Percentiles rank a stretch among this genome's conserved stretches.
phyloP scores from a whole-genome alignment of 2,113 vertebrate species.

The Paracanthobrama guichenoti region DNA sequence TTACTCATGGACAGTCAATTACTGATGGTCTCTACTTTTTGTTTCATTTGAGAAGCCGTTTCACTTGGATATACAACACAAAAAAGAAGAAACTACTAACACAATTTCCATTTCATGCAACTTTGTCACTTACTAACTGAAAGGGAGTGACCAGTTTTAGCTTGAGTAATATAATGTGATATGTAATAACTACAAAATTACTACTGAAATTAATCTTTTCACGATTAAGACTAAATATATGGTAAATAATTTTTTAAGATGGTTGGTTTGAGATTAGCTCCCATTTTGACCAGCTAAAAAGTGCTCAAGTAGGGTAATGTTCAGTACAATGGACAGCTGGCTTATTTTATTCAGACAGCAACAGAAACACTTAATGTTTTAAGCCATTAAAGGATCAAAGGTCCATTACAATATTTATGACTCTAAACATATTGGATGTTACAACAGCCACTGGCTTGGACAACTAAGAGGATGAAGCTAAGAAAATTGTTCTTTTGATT shows the following conservation, averaged over 20 bases:
- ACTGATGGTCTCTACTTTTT: neutral
- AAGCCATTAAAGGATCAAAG: neutral
- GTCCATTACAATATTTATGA: neutral
- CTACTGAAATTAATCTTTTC: neutral
- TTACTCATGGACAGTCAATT: neutral
- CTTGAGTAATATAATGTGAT: neutral
- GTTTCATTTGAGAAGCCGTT: neutral
- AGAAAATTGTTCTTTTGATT: slow-evolving; percentile 7
- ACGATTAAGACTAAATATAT: neutral
- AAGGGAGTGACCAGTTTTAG: neutral
- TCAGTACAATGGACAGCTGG: neutral
- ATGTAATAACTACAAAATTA: neutral
- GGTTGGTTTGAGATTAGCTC: neutral
- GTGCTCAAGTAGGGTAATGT: neutral
- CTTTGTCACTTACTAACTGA: neutral
- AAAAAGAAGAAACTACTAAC: neutral
- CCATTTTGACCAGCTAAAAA: neutral
- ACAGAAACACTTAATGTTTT: neutral
- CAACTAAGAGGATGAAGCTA: neutral
- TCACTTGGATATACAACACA: neutral
- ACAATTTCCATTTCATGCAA: neutral
- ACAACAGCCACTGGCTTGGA: neutral
- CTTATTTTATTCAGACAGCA: neutral
- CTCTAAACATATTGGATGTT: neutral
- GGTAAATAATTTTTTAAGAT: neutral